phyloP scores from a whole-genome alignment of 2,113 vertebrate genomes.

The Crotalus tigris region DNA sequence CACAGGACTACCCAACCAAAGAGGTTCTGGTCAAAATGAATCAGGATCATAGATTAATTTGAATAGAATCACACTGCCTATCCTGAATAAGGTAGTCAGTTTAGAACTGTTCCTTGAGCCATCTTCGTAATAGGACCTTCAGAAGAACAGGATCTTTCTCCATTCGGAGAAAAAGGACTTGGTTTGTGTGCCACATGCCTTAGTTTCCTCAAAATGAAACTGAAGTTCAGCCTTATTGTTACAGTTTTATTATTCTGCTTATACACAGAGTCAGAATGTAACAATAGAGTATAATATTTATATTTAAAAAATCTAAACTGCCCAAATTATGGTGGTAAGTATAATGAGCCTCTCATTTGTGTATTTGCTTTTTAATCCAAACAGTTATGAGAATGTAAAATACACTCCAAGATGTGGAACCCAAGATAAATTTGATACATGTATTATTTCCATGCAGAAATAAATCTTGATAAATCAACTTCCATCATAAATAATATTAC shows the following conservation, averaged over 20 bases:
- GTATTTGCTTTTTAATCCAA: neutral
- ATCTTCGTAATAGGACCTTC: neutral
- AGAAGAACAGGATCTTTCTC: neutral
- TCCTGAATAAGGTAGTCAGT: neutral
- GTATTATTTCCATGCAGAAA: neutral
- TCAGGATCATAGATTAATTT: neutral
- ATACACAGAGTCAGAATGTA: neutral
- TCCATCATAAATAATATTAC: neutral
- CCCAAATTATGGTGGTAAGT: neutral
- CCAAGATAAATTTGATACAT: neutral
- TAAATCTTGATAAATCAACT: neutral
- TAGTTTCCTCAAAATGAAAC: neutral
- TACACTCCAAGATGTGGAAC: neutral
- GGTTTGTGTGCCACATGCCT: neutral
- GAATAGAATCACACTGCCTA: neutral
- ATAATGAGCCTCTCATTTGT: neutral
- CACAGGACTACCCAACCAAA: neutral
- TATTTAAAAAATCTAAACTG: neutral
- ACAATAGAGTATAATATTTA: neutral
- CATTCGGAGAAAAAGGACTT: neutral
- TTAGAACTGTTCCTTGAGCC: neutral
- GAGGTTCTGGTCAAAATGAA: neutral
- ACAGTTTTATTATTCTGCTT: neutral
- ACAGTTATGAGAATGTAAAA: neutral
- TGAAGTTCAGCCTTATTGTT: neutral